Percentiles rank a stretch among this genome's conserved stretches.
Evolutionary conservation across 1,140 invertebrate species (phyloP).

Genomic region (Psix sp.): DNA sequence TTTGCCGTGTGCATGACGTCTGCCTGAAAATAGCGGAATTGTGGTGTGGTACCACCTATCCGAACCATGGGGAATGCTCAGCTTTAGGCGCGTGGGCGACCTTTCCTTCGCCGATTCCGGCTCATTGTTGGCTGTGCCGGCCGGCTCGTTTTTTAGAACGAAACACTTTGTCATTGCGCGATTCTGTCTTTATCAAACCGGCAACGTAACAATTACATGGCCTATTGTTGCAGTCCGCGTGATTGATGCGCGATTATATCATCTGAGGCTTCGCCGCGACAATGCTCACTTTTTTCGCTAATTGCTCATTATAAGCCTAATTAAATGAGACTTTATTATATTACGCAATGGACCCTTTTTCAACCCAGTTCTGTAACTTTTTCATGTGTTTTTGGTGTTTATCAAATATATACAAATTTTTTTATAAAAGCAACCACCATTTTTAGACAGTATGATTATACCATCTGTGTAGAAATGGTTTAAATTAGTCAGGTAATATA

Average conservation of each 20-base stretch:
- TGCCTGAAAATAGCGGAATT: slow-evolving; percentile 26
- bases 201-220: slow-evolving; percentile 33
- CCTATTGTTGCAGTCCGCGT: slow-evolving; percentile 20
- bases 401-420: too few relatives aligned
- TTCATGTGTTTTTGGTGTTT: too few relatives aligned
- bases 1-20: slow-evolving; percentile 20
- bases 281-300: slow-evolving; percentile 20
- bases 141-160: slow-evolving; percentile 42
- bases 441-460: too few relatives aligned
- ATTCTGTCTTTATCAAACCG: slow-evolving; percentile 41
- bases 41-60: slow-evolving; percentile 12
- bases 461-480: too few relatives aligned
- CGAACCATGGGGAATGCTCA: slow-evolving; percentile 23
- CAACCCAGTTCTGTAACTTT: neutral
- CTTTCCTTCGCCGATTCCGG: slow-evolving; percentile 31
- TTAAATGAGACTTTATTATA: neutral
- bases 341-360: slow-evolving; percentile 3
- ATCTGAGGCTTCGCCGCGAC: slow-evolving; percentile 13
- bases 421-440: too few relatives aligned
- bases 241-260: slow-evolving; percentile 43
- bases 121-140: slow-evolving; percentile 29
- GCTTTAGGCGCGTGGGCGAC: slow-evolving; percentile 38
- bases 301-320: slow-evolving; percentile 30
- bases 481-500: too few relatives aligned
- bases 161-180: slow-evolving; percentile 43